Base-by-base conservation (phyloP, 2,113 vertebrate genomes). In the Catharus fuscescens region DNA sequence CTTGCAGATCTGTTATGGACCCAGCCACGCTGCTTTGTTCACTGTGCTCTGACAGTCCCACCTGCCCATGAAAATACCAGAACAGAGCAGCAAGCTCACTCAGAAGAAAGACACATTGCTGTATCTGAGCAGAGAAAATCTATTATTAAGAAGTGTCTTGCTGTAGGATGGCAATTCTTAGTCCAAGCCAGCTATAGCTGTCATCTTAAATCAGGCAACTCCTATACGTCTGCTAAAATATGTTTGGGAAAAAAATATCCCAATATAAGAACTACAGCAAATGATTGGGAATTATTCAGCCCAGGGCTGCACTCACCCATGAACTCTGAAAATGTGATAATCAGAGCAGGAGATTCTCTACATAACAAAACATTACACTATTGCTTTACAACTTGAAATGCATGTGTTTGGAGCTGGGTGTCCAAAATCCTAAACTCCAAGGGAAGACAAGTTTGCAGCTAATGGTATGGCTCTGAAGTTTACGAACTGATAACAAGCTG, bases 211-310 rank as follows among this genome's bases (percentile, higher is more conserved):
- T 62, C 20, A 52, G 15, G 32, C 4, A 28, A 50, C 18, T 74
- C 14, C 60, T 31, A 9, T 8, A 64, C 0, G 9, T 11, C 50
- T 66, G 32, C 20, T 79, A 42, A 93, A 81, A 10, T 28, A 34
- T 6, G 12, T 23, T 25, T 14, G 24, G 25, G 25, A 42, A 31
- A 53, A 14, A 7, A 0, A 1, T 57, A 40, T 2, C 1, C 15
- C 57, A 36, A 24, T 6, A 3, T 10, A 64, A 79, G 50, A 54
- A 45, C 23, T 26, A 79, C 0, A 5, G 20, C 8, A 76, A 47
- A 38, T 15, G 21, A 34, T 6, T 44, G 36, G 61, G 28, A 74
- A 50, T 23, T 18, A n/a, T 84, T 89, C 45, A 34, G 31, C 20
- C 82, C 4, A 38, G 36, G 65, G 20, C 29, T 38, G 18, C 26